These are phyloP conservation scores for Acrobasis consociella DNA, from an alignment of 2,888 invertebrate species.

Conservation along the genomic window DNA sequence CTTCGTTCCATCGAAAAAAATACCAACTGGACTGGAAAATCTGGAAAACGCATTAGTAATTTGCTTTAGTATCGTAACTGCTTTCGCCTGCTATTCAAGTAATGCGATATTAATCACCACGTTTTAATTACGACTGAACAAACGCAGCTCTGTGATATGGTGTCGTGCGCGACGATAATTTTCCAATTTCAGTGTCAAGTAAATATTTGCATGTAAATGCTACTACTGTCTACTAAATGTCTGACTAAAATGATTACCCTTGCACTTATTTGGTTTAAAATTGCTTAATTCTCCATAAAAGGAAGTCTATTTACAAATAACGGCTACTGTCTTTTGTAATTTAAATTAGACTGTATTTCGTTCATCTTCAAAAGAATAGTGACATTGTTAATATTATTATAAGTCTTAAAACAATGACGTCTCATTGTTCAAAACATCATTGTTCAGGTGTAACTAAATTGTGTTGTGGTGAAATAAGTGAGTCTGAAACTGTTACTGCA, in stretches of 20 bases:
- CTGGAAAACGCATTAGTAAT: constrained; percentile 64
- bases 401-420: constrained; percentile 27
- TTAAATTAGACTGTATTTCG: constrained; percentile 11
- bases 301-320: background rate
- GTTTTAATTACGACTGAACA: constrained; percentile 43
- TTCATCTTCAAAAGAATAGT: constrained; percentile 16
- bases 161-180: constrained; percentile 28
- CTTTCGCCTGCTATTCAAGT: constrained; percentile 66
- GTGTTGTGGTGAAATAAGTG: constrained; percentile 61
- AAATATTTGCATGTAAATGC: constrained; percentile 15
- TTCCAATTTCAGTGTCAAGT: constrained; percentile 14
- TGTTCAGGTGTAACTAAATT: constrained; percentile 38
- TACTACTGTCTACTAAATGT: background rate
- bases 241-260: no score
- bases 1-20: constrained; percentile 57
- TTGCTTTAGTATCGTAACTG: constrained; percentile 65
- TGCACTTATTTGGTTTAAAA: no score
- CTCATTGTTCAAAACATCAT: constrained; percentile 29
- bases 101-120: constrained; percentile 61
- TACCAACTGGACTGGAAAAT: constrained; percentile 64
- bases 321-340: constrained; percentile 15
- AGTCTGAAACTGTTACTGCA: constrained; percentile 60
- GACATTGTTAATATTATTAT: constrained; percentile 19
- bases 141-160: constrained; percentile 28
- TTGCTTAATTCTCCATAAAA: background rate